Conservation (phyloP, 2,113 vertebrate species). For the Gasterosteus aculeatus region DNA sequence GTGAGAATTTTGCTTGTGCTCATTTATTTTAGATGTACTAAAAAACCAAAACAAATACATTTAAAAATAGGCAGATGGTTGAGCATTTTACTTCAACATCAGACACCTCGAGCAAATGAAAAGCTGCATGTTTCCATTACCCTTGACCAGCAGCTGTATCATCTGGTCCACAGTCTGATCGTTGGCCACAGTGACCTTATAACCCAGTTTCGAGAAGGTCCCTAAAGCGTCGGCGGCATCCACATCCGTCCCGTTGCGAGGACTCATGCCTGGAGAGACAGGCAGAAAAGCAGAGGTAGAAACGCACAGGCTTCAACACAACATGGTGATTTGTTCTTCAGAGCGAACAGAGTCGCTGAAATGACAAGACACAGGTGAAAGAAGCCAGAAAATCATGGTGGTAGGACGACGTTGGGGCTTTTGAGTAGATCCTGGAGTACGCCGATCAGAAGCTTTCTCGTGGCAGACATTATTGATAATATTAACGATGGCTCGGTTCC, state of each 20-base stretch:
- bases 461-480: not conserved
- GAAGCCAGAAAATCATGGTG: not conserved
- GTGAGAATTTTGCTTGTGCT: not conserved
- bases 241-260: constrained; percentile 54
- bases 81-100: not conserved
- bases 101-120: not conserved
- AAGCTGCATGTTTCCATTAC: constrained; percentile 30
- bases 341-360: not conserved
- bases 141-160: not conserved
- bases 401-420: not conserved
- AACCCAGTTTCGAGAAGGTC: constrained; percentile 56
- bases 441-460: not conserved
- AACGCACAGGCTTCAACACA: not conserved
- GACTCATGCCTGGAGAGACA: constrained; percentile 12
- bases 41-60: not conserved
- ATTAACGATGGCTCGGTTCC: not conserved
- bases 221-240: constrained; percentile 39
- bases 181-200: constrained; percentile 1
- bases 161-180: constrained; percentile 55
- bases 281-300: not conserved
- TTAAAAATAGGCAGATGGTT: not conserved
- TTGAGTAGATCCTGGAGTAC: not conserved
- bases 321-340: not conserved
- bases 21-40: not conserved
- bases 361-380: not conserved